Base-by-base conservation (phyloP, 2,888 invertebrate species). In the Drosophila lacicola region DNA sequence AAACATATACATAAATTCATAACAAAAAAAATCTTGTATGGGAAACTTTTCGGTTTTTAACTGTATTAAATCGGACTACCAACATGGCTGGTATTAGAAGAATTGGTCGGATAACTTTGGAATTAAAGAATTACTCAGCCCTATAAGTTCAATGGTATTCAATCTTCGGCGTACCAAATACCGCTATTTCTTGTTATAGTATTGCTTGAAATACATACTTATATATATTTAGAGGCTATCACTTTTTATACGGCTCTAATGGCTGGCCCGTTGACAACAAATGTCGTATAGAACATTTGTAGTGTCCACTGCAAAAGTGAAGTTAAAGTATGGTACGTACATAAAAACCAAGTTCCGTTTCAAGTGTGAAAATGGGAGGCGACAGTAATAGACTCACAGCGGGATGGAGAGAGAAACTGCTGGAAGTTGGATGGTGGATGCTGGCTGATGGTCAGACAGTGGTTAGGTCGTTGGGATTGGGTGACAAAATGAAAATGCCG, bases 401-500 rank as follows among this genome's bases (percentile, higher is more conserved):
- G 11, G 10, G 19, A 33, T 6, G 13, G 25, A 29, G 13, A 9
- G 37, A 6, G 34, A 11, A 19, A 14, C 0, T 13, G 19, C 9
- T 45, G 36, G 36, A 3, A 14, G 29, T 29, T 6, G 58, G 33
- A 29, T 4, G 6, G 19, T 41, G 45, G 47, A n/a, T 33, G 2
- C 41, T 53, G 70, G 58, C 21, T 62, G 54, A 62, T 66, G 71
- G 75, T 66, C 74, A 71, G 67, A 63, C 62, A 55, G 58, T 42
- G 71, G 75, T 74, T 58, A 46, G 58, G 55, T 64, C 42, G 33
- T 39, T 61, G 50, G 56, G 68, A 58, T 64, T 49, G 63, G 77
- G 66, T 77, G 76, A 77, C 76, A 74, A 63, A 76, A 77, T 58
- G 69, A 73, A 63, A 77, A 61, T 63, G 53, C 50, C 56, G 46